Base-by-base conservation (phyloP, 2,888 invertebrate genomes). In the Epinotia demarniana region DNA sequence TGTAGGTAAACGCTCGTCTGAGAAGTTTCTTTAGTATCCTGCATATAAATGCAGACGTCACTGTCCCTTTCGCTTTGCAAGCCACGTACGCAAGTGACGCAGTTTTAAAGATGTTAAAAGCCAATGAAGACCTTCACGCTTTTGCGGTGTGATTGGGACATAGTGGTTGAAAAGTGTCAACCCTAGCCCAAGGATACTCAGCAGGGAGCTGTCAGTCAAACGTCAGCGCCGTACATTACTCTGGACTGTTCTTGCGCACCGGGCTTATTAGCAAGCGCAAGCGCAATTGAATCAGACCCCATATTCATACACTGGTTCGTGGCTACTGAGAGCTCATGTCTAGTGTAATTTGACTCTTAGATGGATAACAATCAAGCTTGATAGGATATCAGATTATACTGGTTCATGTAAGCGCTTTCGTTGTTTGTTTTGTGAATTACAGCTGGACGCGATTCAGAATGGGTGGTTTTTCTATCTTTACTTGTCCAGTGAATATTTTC, bases 181-280 rank as follows among this genome's bases (percentile, higher is more conserved):
- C 75, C 75, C 72, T 72, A 16, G 46, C 43, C 3, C 43, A n/a
- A 39, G 46, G 64, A 53, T 71, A 77, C 87, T 0, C 88, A 83
- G 87, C 89, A 81, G 87, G 87, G 89, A 81, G 75, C 87, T 82
- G 89, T 90, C 91, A 90, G 87, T 91, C 91, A 90, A 67, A 84
- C 80, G 84, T 82, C 81, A 77, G 73, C 70, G 77, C 80, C 80
- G 81, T 84, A 82, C 81, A 61, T 74, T 72, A 84, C 84, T 86
- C 86, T 55, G 81, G 74, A 75, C 75, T 84, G 83, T 85, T 87
- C 85, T 80, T 83, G 78, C 80, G 78, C 72, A 79, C 60, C 67
- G 33, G n/a, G 49, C 60, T 75, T 66, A 75, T 75, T 75, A 75
- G 57, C 75, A 75, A 75, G 67, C 61, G 61, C 27, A 68, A 64